Conservation (phyloP, 2,797 vertebrate species). For the Triplophysa yarkandensis region DNA sequence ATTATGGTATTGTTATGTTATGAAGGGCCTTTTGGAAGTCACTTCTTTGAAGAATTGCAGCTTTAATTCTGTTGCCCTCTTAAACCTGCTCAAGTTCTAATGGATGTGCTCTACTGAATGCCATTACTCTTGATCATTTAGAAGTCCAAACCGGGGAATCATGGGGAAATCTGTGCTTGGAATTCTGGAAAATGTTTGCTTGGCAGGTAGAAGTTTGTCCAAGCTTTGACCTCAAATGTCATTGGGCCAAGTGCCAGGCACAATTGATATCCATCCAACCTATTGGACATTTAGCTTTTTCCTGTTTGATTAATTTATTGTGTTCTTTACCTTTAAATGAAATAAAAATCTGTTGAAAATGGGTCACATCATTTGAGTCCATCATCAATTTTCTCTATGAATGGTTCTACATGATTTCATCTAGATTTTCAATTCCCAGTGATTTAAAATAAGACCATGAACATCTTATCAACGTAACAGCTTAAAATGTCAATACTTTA, state of each 20-base stretch:
- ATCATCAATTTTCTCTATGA: constrained; percentile 10
- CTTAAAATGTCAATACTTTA: too few species aligned
- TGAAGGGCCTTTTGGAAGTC: constrained; percentile 73
- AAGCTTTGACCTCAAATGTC: constrained; percentile 43
- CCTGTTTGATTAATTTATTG: constrained; percentile 53
- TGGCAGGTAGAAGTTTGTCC: constrained; percentile 46
- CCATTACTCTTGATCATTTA: constrained; percentile 60
- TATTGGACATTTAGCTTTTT: constrained; percentile 46
- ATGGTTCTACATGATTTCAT: too few species aligned
- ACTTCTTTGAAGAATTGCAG: constrained; percentile 63
- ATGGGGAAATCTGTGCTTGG: constrained; percentile 49
- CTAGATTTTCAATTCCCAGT: too few species aligned
- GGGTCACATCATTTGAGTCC: constrained; percentile 37
- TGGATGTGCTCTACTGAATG: constrained; percentile 61
- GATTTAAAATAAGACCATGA: constrained; percentile 19
- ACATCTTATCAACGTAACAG: too few species aligned
- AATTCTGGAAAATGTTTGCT: constrained; percentile 51
- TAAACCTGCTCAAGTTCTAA: constrained; percentile 46
- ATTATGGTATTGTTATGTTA: constrained; percentile 67
- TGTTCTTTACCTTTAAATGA: constrained; percentile 54
- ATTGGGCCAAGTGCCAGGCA: constrained; percentile 26
- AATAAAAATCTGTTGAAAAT: constrained; percentile 51
- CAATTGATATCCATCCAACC: constrained; percentile 42
- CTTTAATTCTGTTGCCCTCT: constrained; percentile 56
- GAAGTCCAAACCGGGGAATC: constrained; percentile 35